Base-by-base conservation (phyloP, 2,113 vertebrate species). In the Mixornis gularis region DNA sequence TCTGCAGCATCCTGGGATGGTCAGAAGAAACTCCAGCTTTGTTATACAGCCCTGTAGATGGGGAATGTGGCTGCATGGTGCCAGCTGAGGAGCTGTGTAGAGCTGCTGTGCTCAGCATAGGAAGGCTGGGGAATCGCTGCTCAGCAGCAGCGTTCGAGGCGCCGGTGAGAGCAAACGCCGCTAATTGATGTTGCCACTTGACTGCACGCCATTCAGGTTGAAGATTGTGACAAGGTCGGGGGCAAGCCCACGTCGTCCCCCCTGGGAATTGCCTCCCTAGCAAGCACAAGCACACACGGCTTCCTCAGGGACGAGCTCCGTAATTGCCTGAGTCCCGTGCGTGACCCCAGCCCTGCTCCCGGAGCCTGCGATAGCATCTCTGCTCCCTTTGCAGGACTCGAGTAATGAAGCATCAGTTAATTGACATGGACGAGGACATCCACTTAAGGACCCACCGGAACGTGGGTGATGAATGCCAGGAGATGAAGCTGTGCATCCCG, bases 351-450 rank as follows among this genome's bases (percentile, higher is more conserved):
- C 73, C 58, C 70, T 1, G 66, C 62, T 64, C 73, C 68, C 14
- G 0, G 11, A 14, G 86, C 51, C 40, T 14, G 81, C 32, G 27
- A 41, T 55, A 74, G 79, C 91, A 77, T 85, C 95, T 62, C 87
- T 6, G 78, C 71, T 74, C 86, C 4, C 1, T 62, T 73, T 10
- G 84, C 81, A 24, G 82, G 73, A n/a, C 77, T 53, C 9, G 5
- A 78, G 86, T 93, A 89, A 95, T 87, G 96, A 72, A 73, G 92
- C 56, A 7, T 62, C 79, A 7, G 71, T 94, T 96, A 96, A 95
- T 93, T 93, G 95, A 91, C 64, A 38, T 71, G 94, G 92, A 96
- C 76, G 88, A 94, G 91, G 89, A 68, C 74, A 87, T 85, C 74
- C 92, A 73, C 89, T 96, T 92, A 82, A 66, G 74, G 40, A 51